Conservation (phyloP, 2,888 invertebrate species). For the Drosophila longiperda region DNA sequence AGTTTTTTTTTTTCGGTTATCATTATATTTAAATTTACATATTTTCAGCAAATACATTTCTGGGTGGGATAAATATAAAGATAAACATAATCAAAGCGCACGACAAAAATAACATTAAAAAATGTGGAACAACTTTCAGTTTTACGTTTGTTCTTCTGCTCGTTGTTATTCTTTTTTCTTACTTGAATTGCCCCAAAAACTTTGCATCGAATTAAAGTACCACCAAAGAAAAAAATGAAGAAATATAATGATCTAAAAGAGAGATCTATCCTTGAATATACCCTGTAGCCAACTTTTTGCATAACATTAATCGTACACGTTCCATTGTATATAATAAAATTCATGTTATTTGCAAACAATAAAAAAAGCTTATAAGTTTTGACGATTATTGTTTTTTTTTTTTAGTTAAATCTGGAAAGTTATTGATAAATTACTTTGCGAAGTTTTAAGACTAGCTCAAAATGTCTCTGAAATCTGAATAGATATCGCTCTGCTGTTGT, state of each 20-base stretch:
- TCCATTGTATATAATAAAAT: neutral
- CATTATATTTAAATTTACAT: constrained; percentile 77
- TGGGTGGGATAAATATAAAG: constrained; percentile 58
- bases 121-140: constrained; percentile 62
- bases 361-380: neutral
- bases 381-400: neutral
- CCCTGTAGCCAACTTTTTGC: neutral
- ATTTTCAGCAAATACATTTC: constrained; percentile 58
- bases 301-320: neutral
- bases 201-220: constrained; percentile 68
- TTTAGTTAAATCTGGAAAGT: neutral
- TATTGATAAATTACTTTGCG: neutral
- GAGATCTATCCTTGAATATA: neutral
- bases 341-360: neutral
- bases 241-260: neutral
- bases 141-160: constrained; percentile 15
- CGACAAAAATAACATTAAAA: constrained; percentile 62
- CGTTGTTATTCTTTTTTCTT: constrained; percentile 2
- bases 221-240: constrained; percentile 21
- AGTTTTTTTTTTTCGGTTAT: constrained; percentile 46
- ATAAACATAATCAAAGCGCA: constrained; percentile 74
- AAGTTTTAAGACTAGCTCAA: neutral
- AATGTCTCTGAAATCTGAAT: neutral
- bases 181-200: constrained; percentile 42
- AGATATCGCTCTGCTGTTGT: neutral